Evolutionary conservation across 2,888 invertebrate species (phyloP).

Genomic region (Agonopterix arenella): DNA sequence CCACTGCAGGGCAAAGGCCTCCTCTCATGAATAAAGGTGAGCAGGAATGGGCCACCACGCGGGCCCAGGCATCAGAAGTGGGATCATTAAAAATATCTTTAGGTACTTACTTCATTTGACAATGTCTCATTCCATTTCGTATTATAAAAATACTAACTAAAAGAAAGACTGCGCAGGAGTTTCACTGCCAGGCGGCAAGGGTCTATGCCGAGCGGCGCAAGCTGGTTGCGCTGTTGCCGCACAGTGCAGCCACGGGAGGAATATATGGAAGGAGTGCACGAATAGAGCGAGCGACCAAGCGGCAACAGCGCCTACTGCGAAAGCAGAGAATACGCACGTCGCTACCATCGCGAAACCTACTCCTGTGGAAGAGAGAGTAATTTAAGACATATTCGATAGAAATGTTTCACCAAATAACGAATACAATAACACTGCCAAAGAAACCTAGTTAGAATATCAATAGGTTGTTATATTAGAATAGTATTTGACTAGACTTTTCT

Average conservation of each 20-base stretch:
- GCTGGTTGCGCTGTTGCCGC: constrained; percentile 50
- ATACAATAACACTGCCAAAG: too few relatives aligned
- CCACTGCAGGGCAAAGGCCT: too few relatives aligned
- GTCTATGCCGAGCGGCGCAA: constrained; percentile 59
- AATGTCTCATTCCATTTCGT: too few relatives aligned
- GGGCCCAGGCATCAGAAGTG: too few relatives aligned
- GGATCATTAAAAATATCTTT: too few relatives aligned
- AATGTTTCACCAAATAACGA: too few relatives aligned
- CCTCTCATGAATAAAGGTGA: too few relatives aligned
- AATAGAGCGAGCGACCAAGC: constrained; percentile 56
- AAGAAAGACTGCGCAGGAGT: constrained; percentile 62
- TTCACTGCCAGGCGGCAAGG: constrained; percentile 41
- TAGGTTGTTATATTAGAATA: background rate
- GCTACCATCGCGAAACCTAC: constrained; percentile 56
- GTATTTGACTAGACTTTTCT: too few relatives aligned
- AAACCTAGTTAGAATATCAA: background rate
- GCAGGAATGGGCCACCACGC: too few relatives aligned
- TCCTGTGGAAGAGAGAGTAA: constrained; percentile 26
- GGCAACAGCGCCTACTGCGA: constrained; percentile 44
- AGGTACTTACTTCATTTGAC: too few relatives aligned
- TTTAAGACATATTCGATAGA: too few relatives aligned
- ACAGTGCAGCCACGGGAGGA: constrained; percentile 69
- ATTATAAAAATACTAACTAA: constrained; percentile 40
- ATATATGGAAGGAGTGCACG: constrained; percentile 56
- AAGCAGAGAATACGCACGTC: constrained; percentile 41